phyloP scores from a whole-genome alignment of 2,113 vertebrate genomes.

The Emberiza fucata region DNA sequence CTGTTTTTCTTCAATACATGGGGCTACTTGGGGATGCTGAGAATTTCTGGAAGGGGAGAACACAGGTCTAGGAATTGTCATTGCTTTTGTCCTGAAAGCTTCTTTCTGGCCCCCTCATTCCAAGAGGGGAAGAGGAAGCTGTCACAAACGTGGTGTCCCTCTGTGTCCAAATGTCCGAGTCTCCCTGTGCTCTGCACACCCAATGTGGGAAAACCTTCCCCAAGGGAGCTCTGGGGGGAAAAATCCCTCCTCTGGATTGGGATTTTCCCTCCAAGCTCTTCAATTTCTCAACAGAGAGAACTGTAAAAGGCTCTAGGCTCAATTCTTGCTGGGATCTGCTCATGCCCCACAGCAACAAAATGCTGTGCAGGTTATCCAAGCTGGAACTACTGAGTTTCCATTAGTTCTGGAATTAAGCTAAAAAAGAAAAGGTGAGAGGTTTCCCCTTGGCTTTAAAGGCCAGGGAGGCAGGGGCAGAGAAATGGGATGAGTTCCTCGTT shows the following conservation, averaged over 20 bases:
- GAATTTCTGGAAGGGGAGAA: neutral
- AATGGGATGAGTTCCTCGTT: neutral
- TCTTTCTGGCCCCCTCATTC: neutral
- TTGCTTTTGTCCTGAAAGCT: neutral
- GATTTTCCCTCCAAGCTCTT: neutral
- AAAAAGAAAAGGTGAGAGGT: neutral
- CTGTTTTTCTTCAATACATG: neutral
- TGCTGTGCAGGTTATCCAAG: neutral
- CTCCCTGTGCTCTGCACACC: neutral
- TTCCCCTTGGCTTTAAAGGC: neutral
- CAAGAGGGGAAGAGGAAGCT: neutral
- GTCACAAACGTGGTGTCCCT: neutral
- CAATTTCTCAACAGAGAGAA: neutral
- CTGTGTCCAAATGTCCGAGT: neutral
- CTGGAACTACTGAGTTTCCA: neutral
- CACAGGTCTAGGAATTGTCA: neutral
- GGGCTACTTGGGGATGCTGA: neutral
- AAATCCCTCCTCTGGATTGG: neutral
- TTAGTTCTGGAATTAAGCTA: neutral
- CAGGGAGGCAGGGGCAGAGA: neutral
- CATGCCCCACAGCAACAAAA: neutral
- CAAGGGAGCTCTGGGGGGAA: rapidly evolving
- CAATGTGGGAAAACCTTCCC: neutral
- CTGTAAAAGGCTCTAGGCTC: neutral
- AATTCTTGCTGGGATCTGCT: neutral